Percentiles rank a stretch among this genome's conserved stretches.
phyloP scores from a whole-genome alignment of 2,888 invertebrate species.

The Sthenelais limicola region DNA sequence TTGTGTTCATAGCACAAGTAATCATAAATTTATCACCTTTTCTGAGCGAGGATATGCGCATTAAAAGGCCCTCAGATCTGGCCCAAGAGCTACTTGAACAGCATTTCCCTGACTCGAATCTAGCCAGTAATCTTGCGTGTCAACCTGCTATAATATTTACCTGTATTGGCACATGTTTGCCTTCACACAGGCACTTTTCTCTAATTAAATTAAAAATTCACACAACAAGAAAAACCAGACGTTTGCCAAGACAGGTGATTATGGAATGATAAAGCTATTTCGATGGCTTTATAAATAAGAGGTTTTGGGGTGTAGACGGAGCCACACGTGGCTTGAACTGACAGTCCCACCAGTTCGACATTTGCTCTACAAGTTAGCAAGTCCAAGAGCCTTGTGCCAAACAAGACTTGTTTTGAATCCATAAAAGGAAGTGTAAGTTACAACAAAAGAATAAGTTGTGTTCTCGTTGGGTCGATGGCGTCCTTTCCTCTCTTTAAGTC shows the following conservation, averaged over 20 bases:
- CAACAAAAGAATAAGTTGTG: no score
- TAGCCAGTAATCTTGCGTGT: no score
- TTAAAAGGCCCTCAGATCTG: no score
- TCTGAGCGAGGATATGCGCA: no score
- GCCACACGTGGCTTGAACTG: conserved; percentile 5
- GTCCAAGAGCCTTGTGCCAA: neutral
- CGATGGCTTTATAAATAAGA: conserved; percentile 40
- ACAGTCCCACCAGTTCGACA: conserved; percentile 1
- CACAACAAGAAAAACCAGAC: conserved; percentile 27
- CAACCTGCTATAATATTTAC: no score
- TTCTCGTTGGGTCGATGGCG: no score
- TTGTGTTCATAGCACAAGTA: conserved; percentile 1
- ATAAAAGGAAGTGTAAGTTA: conserved; percentile 3
- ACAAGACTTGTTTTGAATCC: conserved; percentile 30
- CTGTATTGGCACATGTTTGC: conserved; percentile 29
- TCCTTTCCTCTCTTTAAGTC: no score
- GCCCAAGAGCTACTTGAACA: no score
- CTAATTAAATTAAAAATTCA: conserved; percentile 38
- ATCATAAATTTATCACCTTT: conserved; percentile 34
- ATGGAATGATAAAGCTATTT: conserved; percentile 29
- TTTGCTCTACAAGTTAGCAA: conserved; percentile 20
- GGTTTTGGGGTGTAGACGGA: neutral
- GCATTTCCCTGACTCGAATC: no score
- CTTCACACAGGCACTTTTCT: conserved; percentile 28
- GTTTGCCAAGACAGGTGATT: conserved; percentile 16